These are phyloP conservation scores for Diachasma alloeum DNA, from an alignment of 1,140 invertebrate genomes.

Conservation along the genomic window DNA sequence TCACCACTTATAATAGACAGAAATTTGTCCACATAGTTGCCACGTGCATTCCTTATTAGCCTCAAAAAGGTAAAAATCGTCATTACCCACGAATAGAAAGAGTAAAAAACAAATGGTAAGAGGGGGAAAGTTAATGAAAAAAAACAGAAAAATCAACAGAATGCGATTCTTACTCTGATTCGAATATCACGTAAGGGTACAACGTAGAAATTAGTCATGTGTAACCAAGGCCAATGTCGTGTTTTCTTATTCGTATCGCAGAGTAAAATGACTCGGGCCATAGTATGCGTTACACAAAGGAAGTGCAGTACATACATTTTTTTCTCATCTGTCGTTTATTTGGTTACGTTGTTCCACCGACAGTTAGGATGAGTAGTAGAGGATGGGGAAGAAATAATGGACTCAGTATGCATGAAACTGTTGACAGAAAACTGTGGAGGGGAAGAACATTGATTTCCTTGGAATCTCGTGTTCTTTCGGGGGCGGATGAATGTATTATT, in stretches of 20 bases:
- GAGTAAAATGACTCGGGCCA: neutral
- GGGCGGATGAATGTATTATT: neutral
- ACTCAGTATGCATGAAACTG: neutral
- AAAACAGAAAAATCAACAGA: neutral
- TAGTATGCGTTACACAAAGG: neutral
- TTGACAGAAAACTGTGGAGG: neutral
- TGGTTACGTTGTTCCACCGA: neutral
- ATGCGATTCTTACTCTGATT: neutral
- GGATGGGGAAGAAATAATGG: neutral
- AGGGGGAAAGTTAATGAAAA: neutral
- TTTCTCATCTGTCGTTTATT: neutral
- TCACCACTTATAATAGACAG: too few species aligned
- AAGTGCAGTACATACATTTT: neutral
- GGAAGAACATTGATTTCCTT: neutral
- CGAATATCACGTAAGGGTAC: neutral
- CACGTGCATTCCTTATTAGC: too few species aligned
- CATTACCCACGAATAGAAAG: too few species aligned
- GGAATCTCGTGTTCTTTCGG: neutral
- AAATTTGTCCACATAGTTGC: too few species aligned
- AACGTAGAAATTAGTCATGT: neutral
- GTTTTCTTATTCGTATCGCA: neutral
- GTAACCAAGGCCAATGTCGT: neutral
- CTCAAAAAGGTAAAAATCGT: too few species aligned
- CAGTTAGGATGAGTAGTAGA: neutral
- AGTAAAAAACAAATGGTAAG: neutral